Percentiles rank a stretch among this genome's conserved stretches.
These are phyloP conservation scores for Acrossocheilus fasciatus DNA, from an alignment of 2,797 vertebrate species.

Conservation along the genomic window DNA sequence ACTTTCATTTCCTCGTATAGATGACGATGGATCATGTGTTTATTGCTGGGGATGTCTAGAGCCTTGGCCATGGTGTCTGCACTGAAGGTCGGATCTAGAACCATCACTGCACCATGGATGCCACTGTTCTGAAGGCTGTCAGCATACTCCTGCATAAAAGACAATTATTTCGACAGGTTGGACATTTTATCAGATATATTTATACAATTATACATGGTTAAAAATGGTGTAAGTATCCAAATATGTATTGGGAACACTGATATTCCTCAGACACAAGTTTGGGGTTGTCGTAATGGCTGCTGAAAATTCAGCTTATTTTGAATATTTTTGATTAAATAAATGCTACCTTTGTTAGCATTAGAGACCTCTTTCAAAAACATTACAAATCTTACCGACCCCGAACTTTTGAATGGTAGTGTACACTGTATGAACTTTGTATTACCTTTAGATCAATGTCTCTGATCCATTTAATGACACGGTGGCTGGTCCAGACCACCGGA, in stretches of 20 bases:
- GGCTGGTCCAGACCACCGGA: constrained; percentile 87
- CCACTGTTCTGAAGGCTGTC: constrained; percentile 86
- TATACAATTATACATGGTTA: neutral
- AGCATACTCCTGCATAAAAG: constrained; percentile 79
- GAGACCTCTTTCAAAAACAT: neutral
- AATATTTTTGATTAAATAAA: neutral
- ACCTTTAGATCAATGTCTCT: constrained; percentile 87
- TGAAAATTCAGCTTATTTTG: neutral
- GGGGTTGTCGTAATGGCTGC: neutral
- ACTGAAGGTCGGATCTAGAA: constrained; percentile 85
- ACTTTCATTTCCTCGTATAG: constrained; percentile 84
- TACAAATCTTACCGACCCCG: neutral
- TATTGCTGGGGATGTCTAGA: constrained; percentile 82
- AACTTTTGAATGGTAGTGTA: neutral
- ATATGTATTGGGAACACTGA: neutral
- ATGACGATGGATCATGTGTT: constrained; percentile 84
- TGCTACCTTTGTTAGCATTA: neutral
- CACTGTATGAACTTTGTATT: neutral
- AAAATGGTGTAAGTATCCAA: neutral
- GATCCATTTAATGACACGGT: constrained; percentile 88
- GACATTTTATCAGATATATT: neutral
- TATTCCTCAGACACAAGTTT: neutral
- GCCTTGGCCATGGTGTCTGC: constrained; percentile 84
- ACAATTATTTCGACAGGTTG: neutral
- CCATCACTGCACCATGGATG: constrained; percentile 83